Base-by-base conservation (phyloP, 2,888 invertebrate genomes). In the Xanthorhoe spadicearia region DNA sequence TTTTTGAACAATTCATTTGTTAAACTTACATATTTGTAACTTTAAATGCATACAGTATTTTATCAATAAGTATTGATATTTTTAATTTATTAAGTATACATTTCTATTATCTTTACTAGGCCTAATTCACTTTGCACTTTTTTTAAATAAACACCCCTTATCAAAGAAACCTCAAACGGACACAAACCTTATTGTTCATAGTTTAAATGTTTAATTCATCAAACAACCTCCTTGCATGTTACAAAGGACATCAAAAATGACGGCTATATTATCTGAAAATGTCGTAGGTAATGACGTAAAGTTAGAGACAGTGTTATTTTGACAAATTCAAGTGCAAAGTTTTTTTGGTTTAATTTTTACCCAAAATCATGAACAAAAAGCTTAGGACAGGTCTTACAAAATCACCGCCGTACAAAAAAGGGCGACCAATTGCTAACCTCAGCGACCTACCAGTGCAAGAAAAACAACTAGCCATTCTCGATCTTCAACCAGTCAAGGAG, bases 401-500 rank as follows among this genome's bases (percentile, higher is more conserved):
- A 62, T 68, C 63, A 54, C 58, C 61, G 13, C 6, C 58, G 4
- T 52, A 48, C 28, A 70, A 38, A 64, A 70, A 69, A 51, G 57
- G 53, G 7, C 56, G 64, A 15, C 69, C 70, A 7, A 43, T 61
- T 17, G 32, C 57, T 6, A 18, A 10, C 1, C 51, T 60, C 6
- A 46, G 19, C 53, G 54, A 52, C 2, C 13, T 55, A 0, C 60
- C 49, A 8, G 8, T 70, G 55, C 52, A 67, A 10, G 73, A 75
- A 50, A 64, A 71, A 52, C 50, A 53, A 10, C 3, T 61, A 19
- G 43, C 59, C 5, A 61, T 66, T 17, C 55, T 72, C 5, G 74
- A 77, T 55, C 62, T 78, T 2, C 72, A 75, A 52, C 67, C 80
- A 3, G 75, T 76, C 2, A 77, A 79, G 69, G 83, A 87, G 54